Base-by-base conservation (phyloP, 1,140 invertebrate species). In the Bombus affinis region DNA sequence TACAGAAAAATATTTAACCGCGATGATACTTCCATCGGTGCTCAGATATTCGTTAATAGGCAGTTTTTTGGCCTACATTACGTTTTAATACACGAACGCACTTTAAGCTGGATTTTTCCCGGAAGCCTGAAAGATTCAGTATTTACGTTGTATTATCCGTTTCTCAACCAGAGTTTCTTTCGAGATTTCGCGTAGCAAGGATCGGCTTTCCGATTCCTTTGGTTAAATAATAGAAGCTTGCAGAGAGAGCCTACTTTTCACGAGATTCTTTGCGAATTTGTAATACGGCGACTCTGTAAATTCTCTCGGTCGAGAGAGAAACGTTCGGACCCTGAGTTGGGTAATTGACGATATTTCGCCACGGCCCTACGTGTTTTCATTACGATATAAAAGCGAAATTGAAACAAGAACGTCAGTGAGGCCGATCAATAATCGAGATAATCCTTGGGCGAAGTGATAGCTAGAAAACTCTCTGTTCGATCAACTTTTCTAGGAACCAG, bases 161-260 rank as follows among this genome's bases (percentile, higher is more conserved):
- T 44, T 44, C 37, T 53, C 32, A 47, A 35, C 18, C 35, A 35
- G 47, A n/a, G 66, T 10, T 81, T 32, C 78, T 32, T 53, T 71
- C 35, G 35, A 25, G 25, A 80, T 70, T 57, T 57, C 42, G n/a
- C 37, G 62, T 18, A 44, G n/a, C 22, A n/a, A 76, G 32, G 25
- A 59, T 59, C 66, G 28, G 13, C 25, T 28, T n/a, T 10, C 35
- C 6, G 75, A 18, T 39, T 25, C 15, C 4, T 15, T 44, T 13
- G 65, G n/a, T 81, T 81, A 81, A 81, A 81, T 81, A 81, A 81
- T 81, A 47, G 15, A 81, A 32, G 2, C 65, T 8, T 6, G 22
- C 13, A 32, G 12, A 44, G 42, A 37, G 25, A 74, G 22, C 6
- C 22, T 47, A 39, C 9, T 13, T 47, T 32, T 28, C 68, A 13